phyloP scores from a whole-genome alignment of 2,797 vertebrate genomes.

The Paguma larvata region DNA sequence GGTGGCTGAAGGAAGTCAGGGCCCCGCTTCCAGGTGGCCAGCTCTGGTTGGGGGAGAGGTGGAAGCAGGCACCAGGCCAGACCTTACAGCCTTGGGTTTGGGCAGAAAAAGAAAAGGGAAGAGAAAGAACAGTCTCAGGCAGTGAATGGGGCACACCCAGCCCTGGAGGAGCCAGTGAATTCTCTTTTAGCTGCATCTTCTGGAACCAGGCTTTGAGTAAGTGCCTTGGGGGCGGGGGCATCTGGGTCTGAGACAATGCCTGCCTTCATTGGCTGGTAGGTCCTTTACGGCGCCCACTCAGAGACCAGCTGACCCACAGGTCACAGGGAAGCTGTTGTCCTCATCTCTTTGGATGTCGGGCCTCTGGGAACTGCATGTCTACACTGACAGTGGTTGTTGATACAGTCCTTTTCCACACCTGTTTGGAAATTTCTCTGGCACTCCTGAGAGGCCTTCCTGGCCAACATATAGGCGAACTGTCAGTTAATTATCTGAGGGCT shows the following conservation, averaged over 20 bases:
- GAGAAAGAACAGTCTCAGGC: background rate
- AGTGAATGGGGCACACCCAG: background rate
- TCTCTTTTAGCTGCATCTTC: background rate
- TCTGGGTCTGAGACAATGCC: background rate
- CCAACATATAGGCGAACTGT: background rate
- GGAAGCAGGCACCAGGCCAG: background rate
- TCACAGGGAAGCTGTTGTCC: background rate
- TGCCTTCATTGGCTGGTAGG: background rate
- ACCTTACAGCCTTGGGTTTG: background rate
- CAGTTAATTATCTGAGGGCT: constrained; percentile 19
- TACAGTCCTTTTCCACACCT: background rate
- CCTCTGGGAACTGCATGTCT: background rate
- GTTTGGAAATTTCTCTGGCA: background rate
- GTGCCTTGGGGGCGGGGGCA: background rate
- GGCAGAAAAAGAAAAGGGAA: background rate
- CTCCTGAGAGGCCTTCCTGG: background rate
- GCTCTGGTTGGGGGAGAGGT: background rate
- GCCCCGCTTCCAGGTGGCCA: background rate
- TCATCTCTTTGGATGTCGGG: background rate
- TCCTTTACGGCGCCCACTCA: background rate
- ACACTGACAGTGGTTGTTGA: background rate
- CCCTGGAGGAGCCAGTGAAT: background rate
- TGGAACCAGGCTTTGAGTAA: background rate
- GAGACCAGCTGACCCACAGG: background rate
- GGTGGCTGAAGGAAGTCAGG: background rate